These are phyloP conservation scores for Manis javanica DNA, from an alignment of 2,797 vertebrate species.

Conservation along the genomic window DNA sequence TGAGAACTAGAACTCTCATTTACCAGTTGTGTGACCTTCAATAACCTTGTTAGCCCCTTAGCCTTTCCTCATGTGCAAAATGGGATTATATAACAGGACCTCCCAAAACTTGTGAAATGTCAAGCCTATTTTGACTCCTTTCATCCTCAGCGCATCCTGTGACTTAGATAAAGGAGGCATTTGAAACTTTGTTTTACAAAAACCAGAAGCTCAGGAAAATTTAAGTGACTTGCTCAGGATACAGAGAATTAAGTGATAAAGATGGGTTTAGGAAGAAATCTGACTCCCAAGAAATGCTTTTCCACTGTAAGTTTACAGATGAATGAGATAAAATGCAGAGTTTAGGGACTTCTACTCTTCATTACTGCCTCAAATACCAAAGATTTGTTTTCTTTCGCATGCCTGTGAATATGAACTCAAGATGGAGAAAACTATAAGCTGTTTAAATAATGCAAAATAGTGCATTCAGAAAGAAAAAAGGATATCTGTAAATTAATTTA, in stretches of 20 bases:
- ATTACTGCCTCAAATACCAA: not conserved
- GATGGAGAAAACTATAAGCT: not conserved
- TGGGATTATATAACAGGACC: not conserved
- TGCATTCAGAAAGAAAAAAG: not conserved
- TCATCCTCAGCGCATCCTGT: not conserved
- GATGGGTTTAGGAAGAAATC: not conserved
- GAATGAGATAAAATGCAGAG: not conserved
- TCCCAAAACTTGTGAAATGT: not conserved
- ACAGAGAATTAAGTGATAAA: not conserved
- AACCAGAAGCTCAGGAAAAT: constrained; percentile 49
- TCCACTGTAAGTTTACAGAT: not conserved
- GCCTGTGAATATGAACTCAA: not conserved
- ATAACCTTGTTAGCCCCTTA: not conserved
- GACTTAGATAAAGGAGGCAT: constrained; percentile 22
- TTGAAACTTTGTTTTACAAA: constrained; percentile 2
- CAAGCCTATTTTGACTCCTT: not conserved
- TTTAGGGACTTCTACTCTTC: not conserved
- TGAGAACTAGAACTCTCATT: not conserved
- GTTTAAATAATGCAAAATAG: not conserved
- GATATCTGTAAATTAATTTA: too few relatives aligned
- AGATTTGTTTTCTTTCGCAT: constrained; percentile 6
- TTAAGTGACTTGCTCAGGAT: not conserved
- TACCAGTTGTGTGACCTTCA: not conserved
- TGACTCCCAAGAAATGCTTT: not conserved
- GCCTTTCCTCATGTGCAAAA: not conserved